These are phyloP conservation scores for Rhopalosiphum padi DNA, from an alignment of 1,140 invertebrate species.

Conservation along the genomic window DNA sequence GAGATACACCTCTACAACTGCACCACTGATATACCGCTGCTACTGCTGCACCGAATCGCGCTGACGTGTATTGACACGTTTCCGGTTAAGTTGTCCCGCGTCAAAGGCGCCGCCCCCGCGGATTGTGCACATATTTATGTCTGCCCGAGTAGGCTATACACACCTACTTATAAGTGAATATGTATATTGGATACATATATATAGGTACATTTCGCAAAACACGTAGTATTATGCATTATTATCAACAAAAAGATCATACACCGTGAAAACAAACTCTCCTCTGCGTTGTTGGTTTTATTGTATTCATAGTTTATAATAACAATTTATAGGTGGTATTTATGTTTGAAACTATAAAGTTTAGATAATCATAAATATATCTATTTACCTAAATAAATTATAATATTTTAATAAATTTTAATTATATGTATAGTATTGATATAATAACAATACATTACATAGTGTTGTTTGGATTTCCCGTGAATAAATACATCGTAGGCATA, in stretches of 20 bases:
- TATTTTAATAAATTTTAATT: not conserved
- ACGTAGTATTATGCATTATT: not conserved
- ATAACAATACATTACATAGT: not conserved
- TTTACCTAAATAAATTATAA: too few relatives aligned
- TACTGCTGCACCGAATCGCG: not conserved
- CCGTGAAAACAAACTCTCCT: not conserved
- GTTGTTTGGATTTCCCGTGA: too few relatives aligned
- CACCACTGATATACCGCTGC: not conserved
- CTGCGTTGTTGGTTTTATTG: not conserved
- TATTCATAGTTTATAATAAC: not conserved
- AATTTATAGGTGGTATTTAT: not conserved
- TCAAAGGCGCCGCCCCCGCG: constrained; percentile 44
- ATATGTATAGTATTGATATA: too few relatives aligned
- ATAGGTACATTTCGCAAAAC: not conserved
- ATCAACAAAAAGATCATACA: not conserved
- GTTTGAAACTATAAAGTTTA: too few relatives aligned
- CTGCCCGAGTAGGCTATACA: not conserved
- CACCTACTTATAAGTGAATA: not conserved
- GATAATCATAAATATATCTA: too few relatives aligned
- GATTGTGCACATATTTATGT: constrained; percentile 6
- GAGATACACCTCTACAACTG: not conserved
- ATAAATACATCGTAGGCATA: too few relatives aligned
- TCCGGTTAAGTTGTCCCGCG: constrained; percentile 55
- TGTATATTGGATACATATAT: not conserved
- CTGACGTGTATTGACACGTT: constrained; percentile 54